Evolutionary conservation across 2,113 vertebrate genomes (phyloP).

Genomic region (Elanus axillaris): DNA sequence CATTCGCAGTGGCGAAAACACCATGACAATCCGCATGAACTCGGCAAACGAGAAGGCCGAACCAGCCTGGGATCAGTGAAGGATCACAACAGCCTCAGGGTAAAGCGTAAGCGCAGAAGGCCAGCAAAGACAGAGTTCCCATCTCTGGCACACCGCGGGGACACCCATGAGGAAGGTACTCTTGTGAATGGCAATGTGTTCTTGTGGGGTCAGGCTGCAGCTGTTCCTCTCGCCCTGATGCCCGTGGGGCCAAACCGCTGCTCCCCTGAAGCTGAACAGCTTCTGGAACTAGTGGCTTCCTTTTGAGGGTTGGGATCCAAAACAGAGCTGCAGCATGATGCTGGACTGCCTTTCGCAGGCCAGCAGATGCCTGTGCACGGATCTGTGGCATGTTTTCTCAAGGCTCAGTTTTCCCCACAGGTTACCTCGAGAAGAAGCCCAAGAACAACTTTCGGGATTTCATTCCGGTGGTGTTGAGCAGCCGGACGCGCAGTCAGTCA

Average conservation of each 20-base stretch:
- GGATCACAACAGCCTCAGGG: slow-evolving; percentile 71
- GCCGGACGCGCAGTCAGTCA: slow-evolving; percentile 79
- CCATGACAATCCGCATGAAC: slow-evolving; percentile 44
- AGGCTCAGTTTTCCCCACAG: slow-evolving; percentile 17
- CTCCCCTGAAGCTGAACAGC: background rate
- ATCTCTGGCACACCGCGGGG: slow-evolving; percentile 24
- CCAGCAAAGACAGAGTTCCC: slow-evolving; percentile 53
- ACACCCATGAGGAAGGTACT: slow-evolving; percentile 75
- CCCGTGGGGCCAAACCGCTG: fast-evolving
- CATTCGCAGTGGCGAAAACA: slow-evolving; percentile 69
- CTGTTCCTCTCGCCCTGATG: fast-evolving
- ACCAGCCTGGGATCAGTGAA: slow-evolving; percentile 34
- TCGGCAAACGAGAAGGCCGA: slow-evolving; percentile 52
- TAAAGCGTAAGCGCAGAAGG: slow-evolving; percentile 75
- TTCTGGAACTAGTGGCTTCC: background rate
- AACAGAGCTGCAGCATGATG: fast-evolving
- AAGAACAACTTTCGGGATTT: slow-evolving; percentile 84
- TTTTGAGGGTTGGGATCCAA: background rate
- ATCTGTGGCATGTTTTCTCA: background rate
- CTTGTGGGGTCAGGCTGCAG: background rate
- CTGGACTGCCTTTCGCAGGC: background rate
- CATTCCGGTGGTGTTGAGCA: slow-evolving; percentile 81
- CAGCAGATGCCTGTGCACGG: background rate
- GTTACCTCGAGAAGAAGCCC: slow-evolving; percentile 77
- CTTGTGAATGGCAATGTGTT: fast-evolving